Percentiles rank a stretch among this genome's conserved stretches.
Evolutionary conservation across 2,888 invertebrate genomes (phyloP).

Genomic region (Xestia ashworthii): DNA sequence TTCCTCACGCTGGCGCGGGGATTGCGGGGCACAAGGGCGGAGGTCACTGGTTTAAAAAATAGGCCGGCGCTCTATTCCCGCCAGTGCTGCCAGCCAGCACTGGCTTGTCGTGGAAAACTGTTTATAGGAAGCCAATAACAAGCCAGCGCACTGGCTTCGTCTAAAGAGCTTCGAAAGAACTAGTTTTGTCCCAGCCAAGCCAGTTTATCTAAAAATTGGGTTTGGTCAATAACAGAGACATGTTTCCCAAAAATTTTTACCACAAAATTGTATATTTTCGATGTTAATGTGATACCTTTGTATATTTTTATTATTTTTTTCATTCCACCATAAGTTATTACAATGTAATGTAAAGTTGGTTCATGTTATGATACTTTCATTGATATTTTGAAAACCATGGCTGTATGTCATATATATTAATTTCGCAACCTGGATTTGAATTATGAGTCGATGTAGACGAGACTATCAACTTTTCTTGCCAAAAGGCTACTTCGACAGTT

Average conservation of each 20-base stretch:
- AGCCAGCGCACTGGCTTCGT: too few relatives aligned
- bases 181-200: background rate
- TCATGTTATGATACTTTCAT: conserved; percentile 34
- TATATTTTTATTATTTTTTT: conserved; percentile 49
- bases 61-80: too few relatives aligned
- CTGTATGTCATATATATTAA: conserved; percentile 33
- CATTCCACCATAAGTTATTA: conserved; percentile 62
- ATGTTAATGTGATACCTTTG: too few relatives aligned
- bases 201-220: conserved; percentile 6
- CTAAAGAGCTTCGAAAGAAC: background rate
- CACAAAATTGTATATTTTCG: conserved; percentile 40
- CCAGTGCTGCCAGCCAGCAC: too few relatives aligned
- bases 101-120: too few relatives aligned
- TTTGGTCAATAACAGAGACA: conserved; percentile 16
- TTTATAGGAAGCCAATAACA: too few relatives aligned
- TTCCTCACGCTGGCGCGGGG: too few relatives aligned
- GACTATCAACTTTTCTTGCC: background rate
- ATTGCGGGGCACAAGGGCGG: too few relatives aligned
- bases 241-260: conserved; percentile 16
- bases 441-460: conserved; percentile 22
- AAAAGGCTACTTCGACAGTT: too few relatives aligned
- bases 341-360: conserved; percentile 47
- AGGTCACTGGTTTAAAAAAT: too few relatives aligned
- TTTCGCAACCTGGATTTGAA: conserved; percentile 44
- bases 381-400: conserved; percentile 29